Evolutionary conservation across 1,140 invertebrate genomes (phyloP).

Genomic region (Plutomurus gul): DNA sequence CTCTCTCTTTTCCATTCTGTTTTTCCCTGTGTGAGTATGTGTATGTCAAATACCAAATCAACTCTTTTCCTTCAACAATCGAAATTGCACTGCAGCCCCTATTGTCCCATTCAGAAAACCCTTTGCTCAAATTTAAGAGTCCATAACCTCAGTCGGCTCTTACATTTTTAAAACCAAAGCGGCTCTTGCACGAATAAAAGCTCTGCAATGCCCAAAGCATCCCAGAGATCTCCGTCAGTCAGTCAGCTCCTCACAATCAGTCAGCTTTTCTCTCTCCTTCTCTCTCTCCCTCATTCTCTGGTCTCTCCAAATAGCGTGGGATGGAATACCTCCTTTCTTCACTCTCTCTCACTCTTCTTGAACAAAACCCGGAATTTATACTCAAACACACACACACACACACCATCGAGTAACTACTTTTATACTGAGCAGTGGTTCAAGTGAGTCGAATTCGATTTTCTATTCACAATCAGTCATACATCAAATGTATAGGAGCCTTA

Average conservation of each 20-base stretch:
- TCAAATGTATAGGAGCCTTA: neutral
- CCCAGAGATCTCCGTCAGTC: neutral
- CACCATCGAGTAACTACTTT: too few relatives aligned
- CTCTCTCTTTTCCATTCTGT: neutral
- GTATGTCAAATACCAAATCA: constrained; percentile 20
- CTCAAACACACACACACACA: too few relatives aligned
- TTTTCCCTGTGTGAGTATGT: neutral
- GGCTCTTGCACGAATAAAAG: neutral
- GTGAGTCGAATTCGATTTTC: neutral
- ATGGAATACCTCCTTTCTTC: too few relatives aligned
- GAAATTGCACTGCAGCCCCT: constrained; percentile 21
- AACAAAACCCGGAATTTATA: too few relatives aligned
- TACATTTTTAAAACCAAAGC: constrained; percentile 30
- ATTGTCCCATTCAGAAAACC: constrained; percentile 20
- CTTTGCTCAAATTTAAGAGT: constrained; percentile 29
- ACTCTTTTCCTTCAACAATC: constrained; percentile 29
- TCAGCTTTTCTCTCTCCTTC: neutral
- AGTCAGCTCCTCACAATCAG: neutral
- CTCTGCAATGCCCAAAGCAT: constrained; percentile 22
- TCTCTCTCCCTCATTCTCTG: too few relatives aligned
- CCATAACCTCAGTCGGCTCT: constrained; percentile 21
- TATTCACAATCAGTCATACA: constrained; percentile 12
- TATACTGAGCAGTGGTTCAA: too few relatives aligned
- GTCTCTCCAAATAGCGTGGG: too few relatives aligned
- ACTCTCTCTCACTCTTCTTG: too few relatives aligned